Conservation (phyloP, 2,797 vertebrate genomes). For the Lacerta agilis region DNA sequence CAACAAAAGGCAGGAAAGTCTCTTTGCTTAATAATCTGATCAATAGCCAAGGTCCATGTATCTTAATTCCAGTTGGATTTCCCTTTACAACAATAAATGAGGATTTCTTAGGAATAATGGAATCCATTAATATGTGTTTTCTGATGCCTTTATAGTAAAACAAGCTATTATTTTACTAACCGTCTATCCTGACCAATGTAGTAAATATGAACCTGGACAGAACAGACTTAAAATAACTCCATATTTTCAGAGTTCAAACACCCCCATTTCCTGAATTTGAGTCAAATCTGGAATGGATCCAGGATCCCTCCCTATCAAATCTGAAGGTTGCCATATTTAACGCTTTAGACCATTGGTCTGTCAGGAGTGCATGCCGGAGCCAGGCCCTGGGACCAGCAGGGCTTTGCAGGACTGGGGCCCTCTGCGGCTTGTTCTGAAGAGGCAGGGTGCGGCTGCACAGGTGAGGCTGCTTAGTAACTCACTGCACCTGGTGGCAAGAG, state of each 20-base stretch:
- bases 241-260: neutral
- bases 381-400: no score
- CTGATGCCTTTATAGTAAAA: neutral
- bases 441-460: no score
- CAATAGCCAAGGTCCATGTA: neutral
- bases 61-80: constrained; percentile 54
- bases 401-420: no score
- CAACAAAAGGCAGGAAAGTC: constrained; percentile 31
- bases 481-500: no score
- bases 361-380: no score
- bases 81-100: constrained; percentile 61
- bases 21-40: constrained; percentile 38
- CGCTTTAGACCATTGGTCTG: no score
- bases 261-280: no score
- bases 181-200: neutral
- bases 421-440: no score
- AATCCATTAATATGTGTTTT: constrained; percentile 58
- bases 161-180: neutral
- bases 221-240: neutral
- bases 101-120: constrained; percentile 58
- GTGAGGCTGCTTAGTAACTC: no score
- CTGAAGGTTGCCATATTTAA: neutral
- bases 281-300: neutral
- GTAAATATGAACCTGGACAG: neutral
- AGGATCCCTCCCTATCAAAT: neutral